Evolutionary conservation across 2,797 vertebrate species (phyloP), one percentile per base, ranked within the genome.

Genomic region (Aratinga solstitialis): DNA sequence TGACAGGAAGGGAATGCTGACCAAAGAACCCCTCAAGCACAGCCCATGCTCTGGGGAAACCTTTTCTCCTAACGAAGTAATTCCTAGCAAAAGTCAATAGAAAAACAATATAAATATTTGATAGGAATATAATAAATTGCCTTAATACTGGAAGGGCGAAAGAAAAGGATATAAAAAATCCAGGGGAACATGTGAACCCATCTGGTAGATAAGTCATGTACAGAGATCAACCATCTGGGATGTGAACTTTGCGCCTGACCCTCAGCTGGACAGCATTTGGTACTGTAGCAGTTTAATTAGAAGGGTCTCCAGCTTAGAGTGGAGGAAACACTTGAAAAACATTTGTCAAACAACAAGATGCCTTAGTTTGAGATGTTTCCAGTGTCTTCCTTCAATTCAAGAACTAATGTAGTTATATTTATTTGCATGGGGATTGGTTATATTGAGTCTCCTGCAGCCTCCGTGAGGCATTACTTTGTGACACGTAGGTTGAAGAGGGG

Each of bases 31-130:
- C 50, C 71, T 38, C 51, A 21, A 34, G 59, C 54, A 83, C 61
- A 62, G 30, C 9, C 56, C 16, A 30, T 2, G 26, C 50, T 50
- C 50, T 20, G 22, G 59, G 84, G 72, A 78, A 61, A 71, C 26
- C 75, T 80, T 38, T 68, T 63, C 75, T 95, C 68, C 19, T 71
- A 74, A 61, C 84, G 65, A 79, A 78, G 63, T 7, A 51, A 93
- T 75, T 75, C 83, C 69, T 9, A 62, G 58, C 34, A 92, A 66
- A 93, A 96, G 95, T 81, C 93, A 45, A 48, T 20, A 94, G 40
- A 59, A 81, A 81, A 69, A 27, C 24, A 72, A 80, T 93, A 98
- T 98, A 95, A 98, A 98, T 98, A 97, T 98, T 98, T 96, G 93
- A 98, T 98, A 96, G 92, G 68, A 91, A 63, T 50, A 72, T 74